Evolutionary conservation across 2,888 invertebrate genomes (phyloP).

Genomic region (Dermolepida albohirtum): DNA sequence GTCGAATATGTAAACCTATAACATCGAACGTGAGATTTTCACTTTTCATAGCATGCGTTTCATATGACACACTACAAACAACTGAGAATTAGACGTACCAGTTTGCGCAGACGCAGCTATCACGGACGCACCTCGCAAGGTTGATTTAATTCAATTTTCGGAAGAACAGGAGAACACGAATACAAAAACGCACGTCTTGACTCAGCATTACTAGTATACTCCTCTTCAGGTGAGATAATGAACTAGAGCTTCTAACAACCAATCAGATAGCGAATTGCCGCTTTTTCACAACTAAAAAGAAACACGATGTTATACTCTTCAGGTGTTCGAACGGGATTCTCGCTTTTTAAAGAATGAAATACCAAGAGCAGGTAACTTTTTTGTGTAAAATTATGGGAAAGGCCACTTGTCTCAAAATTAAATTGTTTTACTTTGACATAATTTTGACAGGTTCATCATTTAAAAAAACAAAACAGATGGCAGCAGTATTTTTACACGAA

Average conservation of each 20-base stretch:
- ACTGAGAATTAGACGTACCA: conserved; percentile 51
- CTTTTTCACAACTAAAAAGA: conserved; percentile 34
- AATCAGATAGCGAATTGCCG: conserved; percentile 34
- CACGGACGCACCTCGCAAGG: conserved; percentile 21
- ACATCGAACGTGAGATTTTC: conserved; percentile 56
- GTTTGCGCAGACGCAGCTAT: conserved; percentile 39
- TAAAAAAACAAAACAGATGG: conserved; percentile 29
- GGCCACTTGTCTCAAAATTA: conserved; percentile 21
- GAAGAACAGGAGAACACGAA: conserved; percentile 6
- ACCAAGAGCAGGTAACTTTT: conserved; percentile 25
- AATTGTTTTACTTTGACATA: conserved; percentile 34
- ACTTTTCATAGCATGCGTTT: conserved; percentile 55
- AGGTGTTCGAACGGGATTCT: conserved; percentile 31
- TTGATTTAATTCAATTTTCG: conserved; percentile 15
- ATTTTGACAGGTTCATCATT: conserved; percentile 31
- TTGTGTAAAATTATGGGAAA: conserved; percentile 18
- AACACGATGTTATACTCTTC: conserved; percentile 34
- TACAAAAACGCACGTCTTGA: conserved; percentile 32
- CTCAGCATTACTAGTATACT: conserved; percentile 26
- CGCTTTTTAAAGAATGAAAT: conserved; percentile 29
- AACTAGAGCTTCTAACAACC: conserved; percentile 40
- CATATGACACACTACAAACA: conserved; percentile 55
- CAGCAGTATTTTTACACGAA: conserved; percentile 14
- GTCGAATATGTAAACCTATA: conserved; percentile 56
- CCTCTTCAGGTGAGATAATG: conserved; percentile 42